Evolutionary conservation across 92 coral and sea anemone genomes (phyloP).

Genomic region (Chrysogorgia sp.): DNA sequence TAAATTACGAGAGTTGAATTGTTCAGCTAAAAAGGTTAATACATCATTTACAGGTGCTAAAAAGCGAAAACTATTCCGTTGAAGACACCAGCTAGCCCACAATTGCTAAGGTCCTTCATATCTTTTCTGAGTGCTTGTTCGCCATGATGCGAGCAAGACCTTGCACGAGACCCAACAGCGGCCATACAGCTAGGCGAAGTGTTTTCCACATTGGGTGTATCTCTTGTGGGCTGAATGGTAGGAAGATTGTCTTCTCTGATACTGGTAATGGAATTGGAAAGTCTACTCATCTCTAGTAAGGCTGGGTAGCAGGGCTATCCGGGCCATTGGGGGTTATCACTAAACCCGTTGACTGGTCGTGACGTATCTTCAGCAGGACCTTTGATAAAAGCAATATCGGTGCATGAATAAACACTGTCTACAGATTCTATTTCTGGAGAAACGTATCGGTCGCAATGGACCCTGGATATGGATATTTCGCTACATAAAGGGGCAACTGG

Average conservation of each 20-base stretch:
- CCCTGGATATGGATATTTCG: constrained; percentile 38
- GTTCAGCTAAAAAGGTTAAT: constrained; percentile 42
- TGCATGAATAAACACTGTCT: constrained; percentile 39
- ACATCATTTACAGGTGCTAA: constrained; percentile 63
- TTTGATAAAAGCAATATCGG: constrained; percentile 47
- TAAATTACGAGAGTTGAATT: constrained; percentile 9
- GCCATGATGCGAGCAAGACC: constrained; percentile 32
- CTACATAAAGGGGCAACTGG: constrained; percentile 30
- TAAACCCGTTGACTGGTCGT: constrained; percentile 48
- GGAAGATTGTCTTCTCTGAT: constrained; percentile 44
- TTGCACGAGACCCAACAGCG: constrained; percentile 45
- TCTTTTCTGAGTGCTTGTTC: constrained; percentile 51
- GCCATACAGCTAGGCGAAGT: constrained; percentile 54
- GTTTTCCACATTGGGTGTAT: constrained; percentile 57
- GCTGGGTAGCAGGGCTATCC: constrained; percentile 61
- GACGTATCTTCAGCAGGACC: constrained; percentile 43
- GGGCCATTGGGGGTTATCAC: constrained; percentile 54
- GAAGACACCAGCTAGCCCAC: constrained; percentile 55
- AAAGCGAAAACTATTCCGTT: constrained; percentile 52
- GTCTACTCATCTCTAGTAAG: constrained; percentile 39
- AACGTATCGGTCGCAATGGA: constrained; percentile 36
- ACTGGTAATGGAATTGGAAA: constrained; percentile 41
- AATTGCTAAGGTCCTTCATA: constrained; percentile 55
- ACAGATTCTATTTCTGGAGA: constrained; percentile 26
- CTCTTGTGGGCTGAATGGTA: constrained; percentile 57